phyloP scores from a whole-genome alignment of 2,888 invertebrate genomes.

The Dasypogon diadema region DNA sequence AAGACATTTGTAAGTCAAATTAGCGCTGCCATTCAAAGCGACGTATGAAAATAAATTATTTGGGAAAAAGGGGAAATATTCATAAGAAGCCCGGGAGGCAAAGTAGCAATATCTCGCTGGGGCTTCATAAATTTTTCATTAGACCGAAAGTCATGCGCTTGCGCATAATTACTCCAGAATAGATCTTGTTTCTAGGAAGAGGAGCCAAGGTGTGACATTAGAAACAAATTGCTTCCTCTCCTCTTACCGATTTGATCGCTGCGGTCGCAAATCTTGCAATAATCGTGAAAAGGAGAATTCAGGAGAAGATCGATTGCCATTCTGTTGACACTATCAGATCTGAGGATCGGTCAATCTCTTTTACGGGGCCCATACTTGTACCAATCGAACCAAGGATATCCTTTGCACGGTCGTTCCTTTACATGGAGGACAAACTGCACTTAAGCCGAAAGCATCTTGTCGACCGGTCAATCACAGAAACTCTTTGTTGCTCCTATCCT shows the following conservation, averaged over 20 bases:
- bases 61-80: conserved; percentile 40
- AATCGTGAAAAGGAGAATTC: not conserved
- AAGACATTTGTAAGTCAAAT: conserved; percentile 57
- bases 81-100: conserved; percentile 44
- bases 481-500: conserved; percentile 37
- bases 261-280: not conserved
- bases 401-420: conserved; percentile 25
- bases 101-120: conserved; percentile 32
- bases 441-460: conserved; percentile 34
- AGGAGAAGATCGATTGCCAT: conserved; percentile 41
- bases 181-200: not conserved
- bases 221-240: not conserved
- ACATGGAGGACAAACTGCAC: conserved; percentile 32
- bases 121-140: conserved; percentile 45
- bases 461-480: conserved; percentile 48
- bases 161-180: conserved; percentile 28
- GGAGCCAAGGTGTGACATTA: not conserved
- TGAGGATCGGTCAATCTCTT: conserved; percentile 43
- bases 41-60: conserved; percentile 56
- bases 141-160: conserved; percentile 32
- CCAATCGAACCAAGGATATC: conserved; percentile 17
- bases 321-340: conserved; percentile 43
- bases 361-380: conserved; percentile 9
- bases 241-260: not conserved
- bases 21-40: conserved; percentile 56